phyloP scores from a whole-genome alignment of 2,888 invertebrate genomes.

The Brachypalpus laphriformis region DNA sequence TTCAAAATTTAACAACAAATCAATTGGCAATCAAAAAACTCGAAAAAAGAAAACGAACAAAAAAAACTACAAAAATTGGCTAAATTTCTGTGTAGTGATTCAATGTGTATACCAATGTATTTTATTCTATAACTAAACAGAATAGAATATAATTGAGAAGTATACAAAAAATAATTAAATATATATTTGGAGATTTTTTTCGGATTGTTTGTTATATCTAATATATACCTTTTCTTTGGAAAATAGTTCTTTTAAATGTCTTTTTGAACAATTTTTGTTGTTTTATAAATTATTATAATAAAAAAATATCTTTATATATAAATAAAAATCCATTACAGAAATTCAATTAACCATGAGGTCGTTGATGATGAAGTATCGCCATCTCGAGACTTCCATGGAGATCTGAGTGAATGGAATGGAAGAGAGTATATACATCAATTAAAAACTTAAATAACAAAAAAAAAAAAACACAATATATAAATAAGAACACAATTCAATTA shows the following conservation, averaged over 20 bases:
- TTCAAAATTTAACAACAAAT: conserved; percentile 39
- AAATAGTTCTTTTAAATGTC: conserved; percentile 65
- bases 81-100: conserved; percentile 22
- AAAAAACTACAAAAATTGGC: conserved; percentile 59
- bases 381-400: conserved; percentile 75
- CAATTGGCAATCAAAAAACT: conserved; percentile 50
- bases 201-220: conserved; percentile 69
- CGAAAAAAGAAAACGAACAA: background rate
- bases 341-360: conserved; percentile 75
- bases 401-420: conserved; percentile 74
- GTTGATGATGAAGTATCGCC: conserved; percentile 76
- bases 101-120: conserved; percentile 25
- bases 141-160: conserved; percentile 28
- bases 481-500: conserved; percentile 29
- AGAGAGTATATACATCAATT: conserved; percentile 61
- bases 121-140: conserved; percentile 44
- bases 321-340: conserved; percentile 75
- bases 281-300: conserved; percentile 61
- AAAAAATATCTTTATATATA: conserved; percentile 61
- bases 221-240: conserved; percentile 36
- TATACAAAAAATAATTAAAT: conserved; percentile 39
- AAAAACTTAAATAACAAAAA: conserved; percentile 24
- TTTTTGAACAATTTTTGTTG: conserved; percentile 73
- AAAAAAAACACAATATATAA: background rate
- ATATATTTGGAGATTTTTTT: conserved; percentile 63